A percentile compares a stretch with the other conserved stretches of the same genome.
phyloP scores from a whole-genome alignment of 2,113 vertebrate genomes.

The Clarias magur region DNA sequence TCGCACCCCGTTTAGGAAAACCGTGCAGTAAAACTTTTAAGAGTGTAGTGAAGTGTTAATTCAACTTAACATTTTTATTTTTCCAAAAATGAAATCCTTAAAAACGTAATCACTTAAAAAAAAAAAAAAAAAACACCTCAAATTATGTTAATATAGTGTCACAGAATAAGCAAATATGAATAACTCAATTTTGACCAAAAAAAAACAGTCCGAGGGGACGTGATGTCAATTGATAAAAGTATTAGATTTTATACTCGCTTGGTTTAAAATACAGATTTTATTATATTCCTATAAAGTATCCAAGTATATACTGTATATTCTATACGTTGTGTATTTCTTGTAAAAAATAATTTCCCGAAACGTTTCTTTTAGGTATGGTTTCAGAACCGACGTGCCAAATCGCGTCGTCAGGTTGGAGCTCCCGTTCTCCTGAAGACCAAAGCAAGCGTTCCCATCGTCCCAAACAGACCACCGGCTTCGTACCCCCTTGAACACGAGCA shows the following conservation, averaged over 20 bases:
- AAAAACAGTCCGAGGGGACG: too few relatives aligned
- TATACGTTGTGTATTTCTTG: background rate
- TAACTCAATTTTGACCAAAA: too few relatives aligned
- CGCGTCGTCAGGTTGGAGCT: conserved; percentile 77
- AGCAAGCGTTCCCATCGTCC: background rate
- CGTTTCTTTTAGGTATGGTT: conserved; percentile 82
- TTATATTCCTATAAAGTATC: background rate
- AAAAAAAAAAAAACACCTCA: too few relatives aligned
- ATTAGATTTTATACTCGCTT: background rate
- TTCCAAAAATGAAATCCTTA: too few relatives aligned
- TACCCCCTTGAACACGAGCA: conserved; percentile 60
- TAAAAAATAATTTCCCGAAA: background rate
- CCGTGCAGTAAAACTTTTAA: too few relatives aligned
- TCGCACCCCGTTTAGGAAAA: too few relatives aligned
- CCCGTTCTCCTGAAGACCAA: conserved; percentile 56
- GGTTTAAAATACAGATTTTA: background rate
- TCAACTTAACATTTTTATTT: too few relatives aligned
- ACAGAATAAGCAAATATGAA: too few relatives aligned
- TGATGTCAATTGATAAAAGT: background rate
- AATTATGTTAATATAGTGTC: too few relatives aligned
- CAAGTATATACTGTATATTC: background rate
- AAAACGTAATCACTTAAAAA: too few relatives aligned
- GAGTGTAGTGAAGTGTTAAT: too few relatives aligned
- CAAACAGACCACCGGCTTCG: conserved; percentile 41
- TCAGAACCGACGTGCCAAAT: conserved; percentile 88